phyloP scores from a whole-genome alignment of 2,113 vertebrate species.

The Jacana jacana region DNA sequence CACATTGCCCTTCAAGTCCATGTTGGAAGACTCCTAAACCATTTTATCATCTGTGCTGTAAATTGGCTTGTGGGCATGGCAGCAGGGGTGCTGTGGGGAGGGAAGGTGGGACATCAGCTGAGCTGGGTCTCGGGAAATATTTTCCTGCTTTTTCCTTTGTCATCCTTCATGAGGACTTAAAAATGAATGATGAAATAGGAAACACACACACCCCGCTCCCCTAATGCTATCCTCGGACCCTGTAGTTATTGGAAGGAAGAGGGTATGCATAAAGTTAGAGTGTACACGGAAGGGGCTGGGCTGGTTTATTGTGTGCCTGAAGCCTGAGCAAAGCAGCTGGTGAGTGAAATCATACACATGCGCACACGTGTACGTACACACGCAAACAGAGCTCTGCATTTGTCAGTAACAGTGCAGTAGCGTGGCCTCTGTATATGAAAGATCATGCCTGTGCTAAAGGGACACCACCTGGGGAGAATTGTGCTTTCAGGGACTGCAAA shows the following conservation, averaged over 20 bases:
- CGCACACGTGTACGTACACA: rapidly evolving
- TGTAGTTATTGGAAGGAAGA: background rate
- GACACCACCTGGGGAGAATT: background rate
- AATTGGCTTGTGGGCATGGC: background rate
- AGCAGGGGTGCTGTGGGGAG: rapidly evolving
- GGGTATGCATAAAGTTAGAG: background rate
- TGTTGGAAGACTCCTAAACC: background rate
- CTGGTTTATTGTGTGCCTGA: background rate
- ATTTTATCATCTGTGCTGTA: background rate
- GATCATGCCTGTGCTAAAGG: background rate
- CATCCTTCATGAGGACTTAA: background rate
- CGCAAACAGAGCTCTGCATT: background rate
- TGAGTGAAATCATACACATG: background rate
- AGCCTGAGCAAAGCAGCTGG: background rate
- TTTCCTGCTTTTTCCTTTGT: background rate
- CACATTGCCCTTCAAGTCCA: rapidly evolving
- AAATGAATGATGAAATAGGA: background rate
- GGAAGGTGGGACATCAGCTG: background rate
- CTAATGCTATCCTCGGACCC: background rate
- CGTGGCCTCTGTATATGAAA: background rate
- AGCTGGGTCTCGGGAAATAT: background rate
- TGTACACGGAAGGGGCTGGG: background rate
- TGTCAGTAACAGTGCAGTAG: background rate
- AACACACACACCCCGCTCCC: background rate
- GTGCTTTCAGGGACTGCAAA: background rate